phyloP scores from a whole-genome alignment of 2,113 vertebrate genomes.

The Zapornia atra region DNA sequence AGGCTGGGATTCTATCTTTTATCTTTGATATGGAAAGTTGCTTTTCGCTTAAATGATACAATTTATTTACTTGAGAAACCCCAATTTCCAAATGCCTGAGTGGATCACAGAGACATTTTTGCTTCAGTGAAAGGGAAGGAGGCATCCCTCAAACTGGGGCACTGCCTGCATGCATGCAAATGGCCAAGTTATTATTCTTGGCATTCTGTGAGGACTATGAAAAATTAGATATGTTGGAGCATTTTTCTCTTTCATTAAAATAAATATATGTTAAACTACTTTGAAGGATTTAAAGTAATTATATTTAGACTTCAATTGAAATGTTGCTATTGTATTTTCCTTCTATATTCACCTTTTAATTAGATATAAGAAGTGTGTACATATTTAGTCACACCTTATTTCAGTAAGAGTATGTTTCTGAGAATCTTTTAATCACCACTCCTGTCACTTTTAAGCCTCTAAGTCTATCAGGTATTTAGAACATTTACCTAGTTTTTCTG shows the following conservation, averaged over 20 bases:
- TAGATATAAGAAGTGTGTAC: background rate
- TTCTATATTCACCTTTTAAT: background rate
- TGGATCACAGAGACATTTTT: background rate
- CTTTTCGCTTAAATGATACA: background rate
- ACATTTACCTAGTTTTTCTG: background rate
- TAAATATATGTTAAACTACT: background rate
- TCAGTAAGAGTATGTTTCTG: background rate
- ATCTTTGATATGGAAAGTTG: background rate
- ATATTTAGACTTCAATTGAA: background rate
- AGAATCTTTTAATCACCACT: background rate
- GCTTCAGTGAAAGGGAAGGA: background rate
- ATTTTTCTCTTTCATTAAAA: background rate
- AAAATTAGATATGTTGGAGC: background rate
- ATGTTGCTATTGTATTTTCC: background rate
- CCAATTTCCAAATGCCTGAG: background rate
- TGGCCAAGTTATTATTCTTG: background rate
- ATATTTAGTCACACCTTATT: background rate
- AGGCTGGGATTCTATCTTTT: background rate
- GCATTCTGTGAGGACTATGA: background rate
- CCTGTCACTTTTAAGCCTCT: background rate
- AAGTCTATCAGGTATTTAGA: background rate
- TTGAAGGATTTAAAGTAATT: background rate
- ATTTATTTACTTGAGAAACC: background rate
- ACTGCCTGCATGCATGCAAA: background rate
- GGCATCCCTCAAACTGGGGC: background rate